Percentiles rank a stretch among this genome's conserved stretches.
phyloP scores from a whole-genome alignment of 2,888 invertebrate genomes.

The Mantis religiosa region DNA sequence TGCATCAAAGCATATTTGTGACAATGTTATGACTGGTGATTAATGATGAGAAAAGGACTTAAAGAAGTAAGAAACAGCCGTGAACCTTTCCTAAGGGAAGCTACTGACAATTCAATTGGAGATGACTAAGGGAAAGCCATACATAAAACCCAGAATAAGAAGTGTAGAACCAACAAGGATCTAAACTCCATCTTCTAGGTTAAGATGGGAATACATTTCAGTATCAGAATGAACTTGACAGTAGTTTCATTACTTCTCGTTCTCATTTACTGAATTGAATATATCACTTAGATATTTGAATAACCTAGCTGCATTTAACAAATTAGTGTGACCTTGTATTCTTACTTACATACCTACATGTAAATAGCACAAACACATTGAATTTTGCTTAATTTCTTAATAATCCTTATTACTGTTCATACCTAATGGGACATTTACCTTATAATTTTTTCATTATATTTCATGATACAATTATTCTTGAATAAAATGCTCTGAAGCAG shows the following conservation, averaged over 20 bases:
- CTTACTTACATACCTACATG: neutral
- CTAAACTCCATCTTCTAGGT: neutral
- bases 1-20: neutral
- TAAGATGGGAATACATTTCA: neutral
- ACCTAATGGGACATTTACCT: neutral
- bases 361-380: neutral
- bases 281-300: neutral
- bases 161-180: neutral
- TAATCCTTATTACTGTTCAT: neutral
- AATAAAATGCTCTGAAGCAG: neutral
- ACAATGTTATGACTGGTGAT: neutral
- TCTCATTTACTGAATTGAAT: neutral
- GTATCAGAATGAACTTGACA: neutral
- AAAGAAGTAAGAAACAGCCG: neutral
- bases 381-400: neutral
- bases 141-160: neutral
- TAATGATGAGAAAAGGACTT: neutral
- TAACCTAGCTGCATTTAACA: neutral
- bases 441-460: neutral
- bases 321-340: neutral
- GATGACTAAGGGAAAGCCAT: neutral
- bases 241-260: neutral
- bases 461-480: neutral
- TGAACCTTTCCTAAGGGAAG: neutral
- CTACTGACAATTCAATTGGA: neutral